A percentile compares a stretch with the other conserved stretches of the same genome.
These are phyloP conservation scores for Proisotoma minuta DNA, from an alignment of 2,888 invertebrate species.

Conservation along the genomic window DNA sequence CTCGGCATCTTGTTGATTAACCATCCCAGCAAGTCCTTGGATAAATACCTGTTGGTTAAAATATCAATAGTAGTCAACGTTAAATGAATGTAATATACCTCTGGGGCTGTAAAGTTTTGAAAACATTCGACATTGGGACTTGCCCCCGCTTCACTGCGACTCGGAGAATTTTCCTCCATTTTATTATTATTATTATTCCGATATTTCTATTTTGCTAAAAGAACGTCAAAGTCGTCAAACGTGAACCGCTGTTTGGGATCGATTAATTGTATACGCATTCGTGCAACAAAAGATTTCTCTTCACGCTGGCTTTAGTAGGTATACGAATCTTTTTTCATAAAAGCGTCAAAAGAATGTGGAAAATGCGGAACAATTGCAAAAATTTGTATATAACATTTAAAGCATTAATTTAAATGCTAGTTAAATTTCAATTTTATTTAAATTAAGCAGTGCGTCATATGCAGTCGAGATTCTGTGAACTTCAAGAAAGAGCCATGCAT, in stretches of 20 bases:
- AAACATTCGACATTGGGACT: slow-evolving; percentile 72
- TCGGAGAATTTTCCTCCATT: background rate
- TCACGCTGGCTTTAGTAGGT: too few relatives aligned
- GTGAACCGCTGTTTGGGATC: too few relatives aligned
- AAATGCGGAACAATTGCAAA: too few relatives aligned
- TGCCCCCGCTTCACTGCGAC: slow-evolving; percentile 33
- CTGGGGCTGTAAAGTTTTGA: slow-evolving; percentile 83
- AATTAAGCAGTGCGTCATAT: too few relatives aligned
- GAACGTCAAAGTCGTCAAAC: background rate
- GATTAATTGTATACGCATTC: too few relatives aligned
- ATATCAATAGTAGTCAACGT: too few relatives aligned
- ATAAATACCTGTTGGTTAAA: too few relatives aligned
- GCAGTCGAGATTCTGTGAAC: background rate
- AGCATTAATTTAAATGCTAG: background rate
- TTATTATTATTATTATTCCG: background rate
- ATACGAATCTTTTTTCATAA: too few relatives aligned
- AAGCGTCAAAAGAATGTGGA: too few relatives aligned
- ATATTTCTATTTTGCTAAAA: background rate
- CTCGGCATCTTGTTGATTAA: slow-evolving; percentile 85
- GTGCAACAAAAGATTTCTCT: too few relatives aligned
- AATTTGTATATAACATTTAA: background rate
- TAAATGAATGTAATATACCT: too few relatives aligned
- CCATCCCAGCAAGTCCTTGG: slow-evolving; percentile 86
- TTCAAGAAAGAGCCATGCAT: too few relatives aligned
- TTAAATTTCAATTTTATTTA: background rate